phyloP scores from a whole-genome alignment of 2,113 vertebrate species.

The Callipepla californica region DNA sequence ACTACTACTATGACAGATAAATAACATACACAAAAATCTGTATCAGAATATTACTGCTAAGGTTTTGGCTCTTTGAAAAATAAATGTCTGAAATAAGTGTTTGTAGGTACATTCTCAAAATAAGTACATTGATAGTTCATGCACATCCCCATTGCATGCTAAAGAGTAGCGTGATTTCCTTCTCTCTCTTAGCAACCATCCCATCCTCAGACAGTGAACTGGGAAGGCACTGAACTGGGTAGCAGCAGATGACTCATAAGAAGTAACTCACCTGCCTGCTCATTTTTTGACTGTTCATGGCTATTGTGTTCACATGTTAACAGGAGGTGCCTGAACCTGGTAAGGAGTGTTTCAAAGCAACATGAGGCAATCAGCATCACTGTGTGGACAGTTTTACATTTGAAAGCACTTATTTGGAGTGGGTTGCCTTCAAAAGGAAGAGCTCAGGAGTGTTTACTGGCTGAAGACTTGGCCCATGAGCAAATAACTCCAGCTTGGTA shows the following conservation, averaged over 20 bases:
- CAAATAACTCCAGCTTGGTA: too few species aligned
- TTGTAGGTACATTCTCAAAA: background rate
- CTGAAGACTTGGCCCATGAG: too few species aligned
- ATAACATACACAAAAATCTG: background rate
- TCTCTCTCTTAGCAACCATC: background rate
- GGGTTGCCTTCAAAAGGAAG: too few species aligned
- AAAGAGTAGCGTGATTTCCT: background rate
- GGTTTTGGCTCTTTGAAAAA: background rate
- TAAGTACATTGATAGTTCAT: background rate
- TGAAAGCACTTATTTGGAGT: too few species aligned
- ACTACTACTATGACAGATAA: background rate
- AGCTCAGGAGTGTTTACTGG: too few species aligned
- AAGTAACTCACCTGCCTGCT: background rate
- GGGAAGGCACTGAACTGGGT: background rate
- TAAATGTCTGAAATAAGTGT: background rate
- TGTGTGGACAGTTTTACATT: too few species aligned
- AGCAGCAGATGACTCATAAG: background rate
- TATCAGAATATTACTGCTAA: background rate
- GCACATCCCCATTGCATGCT: too few species aligned
- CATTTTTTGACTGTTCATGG: rapidly evolving
- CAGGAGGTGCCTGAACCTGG: too few species aligned
- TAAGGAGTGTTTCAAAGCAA: too few species aligned
- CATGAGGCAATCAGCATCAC: too few species aligned
- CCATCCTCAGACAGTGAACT: background rate
- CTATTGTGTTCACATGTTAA: background rate